phyloP scores from a whole-genome alignment of 2,888 invertebrate genomes.

The Rotaria macrura region DNA sequence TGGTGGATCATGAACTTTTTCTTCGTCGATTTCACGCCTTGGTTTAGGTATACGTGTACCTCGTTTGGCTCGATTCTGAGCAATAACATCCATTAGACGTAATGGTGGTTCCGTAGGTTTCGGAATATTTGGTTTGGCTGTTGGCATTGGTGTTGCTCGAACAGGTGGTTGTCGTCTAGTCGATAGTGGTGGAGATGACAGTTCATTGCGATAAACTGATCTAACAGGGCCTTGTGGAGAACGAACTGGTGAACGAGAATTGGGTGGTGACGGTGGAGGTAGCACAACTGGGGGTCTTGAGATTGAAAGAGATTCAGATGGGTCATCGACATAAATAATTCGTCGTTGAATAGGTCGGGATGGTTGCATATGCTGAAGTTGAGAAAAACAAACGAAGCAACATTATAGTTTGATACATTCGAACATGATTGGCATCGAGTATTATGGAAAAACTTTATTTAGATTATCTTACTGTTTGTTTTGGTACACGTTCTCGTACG shows the following conservation, averaged over 20 bases:
- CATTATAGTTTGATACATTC: no score
- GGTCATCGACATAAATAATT: not conserved
- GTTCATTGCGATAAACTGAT: not conserved
- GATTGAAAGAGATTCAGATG: not conserved
- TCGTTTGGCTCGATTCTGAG: not conserved
- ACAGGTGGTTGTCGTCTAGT: no score
- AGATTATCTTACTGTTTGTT: not conserved
- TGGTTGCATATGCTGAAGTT: not conserved
- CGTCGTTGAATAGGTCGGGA: not conserved
- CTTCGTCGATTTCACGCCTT: not conserved
- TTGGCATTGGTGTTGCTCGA: no score
- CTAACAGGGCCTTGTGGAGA: not conserved
- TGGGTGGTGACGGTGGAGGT: not conserved
- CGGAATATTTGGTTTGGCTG: no score
- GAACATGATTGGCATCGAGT: no score
- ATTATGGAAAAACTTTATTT: not conserved
- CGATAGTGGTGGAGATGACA: no score
- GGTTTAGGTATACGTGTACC: not conserved
- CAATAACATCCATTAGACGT: not conserved
- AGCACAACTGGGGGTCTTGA: not conserved
- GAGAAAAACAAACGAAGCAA: no score
- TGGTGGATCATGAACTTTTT: not conserved
- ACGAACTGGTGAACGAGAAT: not conserved
- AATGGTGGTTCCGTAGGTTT: not conserved
- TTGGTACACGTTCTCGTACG: not conserved